These are phyloP conservation scores for Apis dorsata DNA, from an alignment of 1,140 invertebrate genomes.

Conservation along the genomic window DNA sequence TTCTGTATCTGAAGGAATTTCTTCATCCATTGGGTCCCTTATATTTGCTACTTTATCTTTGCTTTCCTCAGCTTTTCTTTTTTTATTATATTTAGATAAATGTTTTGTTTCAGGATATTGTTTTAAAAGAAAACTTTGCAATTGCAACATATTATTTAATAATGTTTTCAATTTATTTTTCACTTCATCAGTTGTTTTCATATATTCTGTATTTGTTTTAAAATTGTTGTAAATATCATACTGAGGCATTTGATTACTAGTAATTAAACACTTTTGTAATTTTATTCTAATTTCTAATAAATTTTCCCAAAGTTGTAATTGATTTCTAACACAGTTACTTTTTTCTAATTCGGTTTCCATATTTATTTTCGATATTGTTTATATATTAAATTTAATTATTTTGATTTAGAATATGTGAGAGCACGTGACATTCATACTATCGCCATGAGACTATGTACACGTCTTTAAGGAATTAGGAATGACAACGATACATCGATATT, in stretches of 20 bases:
- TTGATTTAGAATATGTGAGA: too few species aligned
- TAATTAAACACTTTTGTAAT: constrained; percentile 88
- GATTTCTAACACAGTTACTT: constrained; percentile 87
- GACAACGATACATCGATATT: too few species aligned
- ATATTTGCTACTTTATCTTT: constrained; percentile 47
- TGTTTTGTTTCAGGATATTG: constrained; percentile 85
- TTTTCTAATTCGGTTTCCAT: constrained; percentile 86
- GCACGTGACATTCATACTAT: too few species aligned
- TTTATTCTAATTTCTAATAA: constrained; percentile 91
- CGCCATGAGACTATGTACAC: too few species aligned
- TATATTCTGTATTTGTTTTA: constrained; percentile 79
- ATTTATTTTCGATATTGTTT: constrained; percentile 80
- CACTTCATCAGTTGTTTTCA: constrained; percentile 79
- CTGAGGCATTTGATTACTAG: constrained; percentile 89
- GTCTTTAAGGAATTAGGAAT: too few species aligned
- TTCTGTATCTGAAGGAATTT: constrained; percentile 80
- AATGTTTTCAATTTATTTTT: constrained; percentile 81
- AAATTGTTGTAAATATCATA: constrained; percentile 81
- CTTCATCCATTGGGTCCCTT: constrained; percentile 78
- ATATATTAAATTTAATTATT: too few species aligned
- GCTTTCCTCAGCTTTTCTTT: constrained; percentile 60
- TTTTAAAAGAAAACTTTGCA: constrained; percentile 82
- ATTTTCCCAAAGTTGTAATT: constrained; percentile 90
- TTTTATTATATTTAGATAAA: constrained; percentile 65
- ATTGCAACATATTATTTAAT: constrained; percentile 84